Evolutionary conservation across 2,888 invertebrate genomes (phyloP).

Genomic region (Petrolisthes manimaculis): DNA sequence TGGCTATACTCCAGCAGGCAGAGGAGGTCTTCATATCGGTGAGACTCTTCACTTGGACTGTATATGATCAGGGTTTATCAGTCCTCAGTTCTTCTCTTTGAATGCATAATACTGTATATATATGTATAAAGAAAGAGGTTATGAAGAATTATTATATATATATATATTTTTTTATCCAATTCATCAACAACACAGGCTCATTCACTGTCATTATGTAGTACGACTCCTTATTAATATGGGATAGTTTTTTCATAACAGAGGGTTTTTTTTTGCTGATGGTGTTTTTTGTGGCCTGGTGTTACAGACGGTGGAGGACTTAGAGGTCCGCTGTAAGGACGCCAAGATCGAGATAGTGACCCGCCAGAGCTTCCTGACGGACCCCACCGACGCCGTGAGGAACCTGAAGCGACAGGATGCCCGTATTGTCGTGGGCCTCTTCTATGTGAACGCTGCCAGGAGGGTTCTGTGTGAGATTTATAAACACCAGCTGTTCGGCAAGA

Average conservation of each 20-base stretch:
- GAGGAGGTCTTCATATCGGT: constrained; percentile 97
- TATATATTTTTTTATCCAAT: too few species aligned
- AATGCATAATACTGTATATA: not conserved
- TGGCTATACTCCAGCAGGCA: constrained; percentile 97
- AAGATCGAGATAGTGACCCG: constrained; percentile 96
- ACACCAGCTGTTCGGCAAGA: constrained; percentile 91
- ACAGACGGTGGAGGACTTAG: constrained; percentile 96
- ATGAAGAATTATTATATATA: too few species aligned
- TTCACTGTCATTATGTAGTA: too few species aligned
- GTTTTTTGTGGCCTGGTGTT: constrained; percentile 57
- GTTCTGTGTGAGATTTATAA: constrained; percentile 98
- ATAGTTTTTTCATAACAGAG: too few species aligned
- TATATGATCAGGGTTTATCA: not conserved
- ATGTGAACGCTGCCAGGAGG: constrained; percentile 95
- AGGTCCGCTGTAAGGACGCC: constrained; percentile 89
- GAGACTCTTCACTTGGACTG: constrained; percentile 68
- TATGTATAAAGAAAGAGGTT: not conserved
- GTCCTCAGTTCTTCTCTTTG: not conserved
- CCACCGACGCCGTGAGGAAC: constrained; percentile 95
- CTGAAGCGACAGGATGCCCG: constrained; percentile 93
- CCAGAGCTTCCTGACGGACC: constrained; percentile 97
- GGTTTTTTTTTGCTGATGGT: too few species aligned
- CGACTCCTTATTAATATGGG: too few species aligned
- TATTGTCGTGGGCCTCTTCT: constrained; percentile 97
- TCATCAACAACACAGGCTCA: too few species aligned